Evolutionary conservation across 2,113 vertebrate species (phyloP), one percentile per base, ranked within the genome.

Genomic region (Taurulus bubalis): DNA sequence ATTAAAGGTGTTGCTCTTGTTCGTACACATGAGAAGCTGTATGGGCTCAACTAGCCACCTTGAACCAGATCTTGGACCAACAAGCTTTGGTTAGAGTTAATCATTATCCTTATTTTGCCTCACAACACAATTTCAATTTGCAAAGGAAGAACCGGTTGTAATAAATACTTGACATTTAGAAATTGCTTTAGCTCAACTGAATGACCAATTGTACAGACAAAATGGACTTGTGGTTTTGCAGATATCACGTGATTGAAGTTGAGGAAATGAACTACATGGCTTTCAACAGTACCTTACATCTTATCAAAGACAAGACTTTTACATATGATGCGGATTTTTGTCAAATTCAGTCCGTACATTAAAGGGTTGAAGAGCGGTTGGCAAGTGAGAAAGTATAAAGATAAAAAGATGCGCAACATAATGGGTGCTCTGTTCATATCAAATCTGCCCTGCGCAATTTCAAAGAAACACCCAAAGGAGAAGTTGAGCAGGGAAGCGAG

Each of bases 401-500:
- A 67, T 3, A 67, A 30, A 30, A 47, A 22, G 18, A 47, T 67
- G 8, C 40, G 40, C 26, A 67, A 30, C 4, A 20, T 6, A 20
- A 47, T 30, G 14, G 65, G 42, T 22, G 9, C 42, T 30, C 14
- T 11, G 9, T 30, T 49, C 42, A 49, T 20, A 20, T 67, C 0
- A 30, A 67, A 49, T 5, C 65, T 47, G 65, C 65, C 1, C n/a
- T 69, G 45, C 0, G n/a, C 0, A 34, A 69, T 4, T n/a, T 32
- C 26, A 32, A 68, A 32, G 40, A 14, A 22, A 49, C 0, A 18
- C 0, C 26, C 65, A 7, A 32, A 22, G 8, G 28, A 68, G 18
- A 84, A 86, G 70, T 79, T 89, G 2, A 86, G 2, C 2, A 89
- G 45, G 1, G 87, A 83, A 5, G 24, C 59, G 11, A 88, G 49